Evolutionary conservation across 2,113 vertebrate genomes (phyloP).

Genomic region (Hemiscyllium ocellatum): DNA sequence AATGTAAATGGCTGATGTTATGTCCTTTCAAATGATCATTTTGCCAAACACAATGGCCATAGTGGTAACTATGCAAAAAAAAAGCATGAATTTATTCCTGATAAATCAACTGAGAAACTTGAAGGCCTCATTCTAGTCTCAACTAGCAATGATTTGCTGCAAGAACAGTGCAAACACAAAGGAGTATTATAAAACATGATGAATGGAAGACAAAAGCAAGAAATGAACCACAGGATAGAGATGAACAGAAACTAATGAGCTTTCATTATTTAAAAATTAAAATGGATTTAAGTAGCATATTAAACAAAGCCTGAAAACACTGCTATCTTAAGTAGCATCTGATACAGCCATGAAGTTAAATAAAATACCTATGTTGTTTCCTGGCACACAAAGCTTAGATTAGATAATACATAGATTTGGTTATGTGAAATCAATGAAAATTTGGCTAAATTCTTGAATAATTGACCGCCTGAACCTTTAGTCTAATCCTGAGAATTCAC

Average conservation of each 20-base stretch:
- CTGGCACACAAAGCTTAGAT: background rate
- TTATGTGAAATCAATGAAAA: background rate
- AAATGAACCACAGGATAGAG: conserved; percentile 4
- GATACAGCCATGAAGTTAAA: background rate
- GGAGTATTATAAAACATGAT: background rate
- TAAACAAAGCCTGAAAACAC: background rate
- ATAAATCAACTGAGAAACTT: background rate
- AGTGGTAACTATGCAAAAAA: too few species aligned
- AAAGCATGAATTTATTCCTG: background rate
- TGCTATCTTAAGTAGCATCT: background rate
- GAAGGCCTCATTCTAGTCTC: background rate
- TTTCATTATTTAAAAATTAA: background rate
- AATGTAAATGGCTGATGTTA: background rate
- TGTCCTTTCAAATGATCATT: background rate
- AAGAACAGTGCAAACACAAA: background rate
- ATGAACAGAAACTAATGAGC: conserved; percentile 2
- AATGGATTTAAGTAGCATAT: background rate
- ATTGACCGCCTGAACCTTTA: background rate
- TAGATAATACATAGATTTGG: background rate
- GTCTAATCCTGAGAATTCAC: background rate
- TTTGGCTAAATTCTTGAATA: background rate
- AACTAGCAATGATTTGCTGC: background rate
- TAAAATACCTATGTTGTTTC: background rate
- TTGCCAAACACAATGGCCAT: background rate
- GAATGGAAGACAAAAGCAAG: conserved; percentile 26